A percentile compares a stretch with the other conserved stretches of the same genome.
Evolutionary conservation across 2,797 vertebrate genomes (phyloP).

Genomic region (Ispidina picta): DNA sequence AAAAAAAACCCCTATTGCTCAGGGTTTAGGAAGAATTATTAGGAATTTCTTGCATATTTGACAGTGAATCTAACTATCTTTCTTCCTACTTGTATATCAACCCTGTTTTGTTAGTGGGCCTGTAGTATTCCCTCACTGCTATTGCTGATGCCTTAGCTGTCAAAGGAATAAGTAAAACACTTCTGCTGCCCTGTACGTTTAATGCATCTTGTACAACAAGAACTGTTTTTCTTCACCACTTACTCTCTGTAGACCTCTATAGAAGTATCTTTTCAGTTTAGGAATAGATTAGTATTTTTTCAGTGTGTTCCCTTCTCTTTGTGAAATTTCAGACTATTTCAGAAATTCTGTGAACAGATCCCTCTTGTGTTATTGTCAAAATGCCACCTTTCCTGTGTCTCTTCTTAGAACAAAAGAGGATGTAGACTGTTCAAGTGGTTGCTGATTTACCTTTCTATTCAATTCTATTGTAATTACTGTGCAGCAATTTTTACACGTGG

Average conservation of each 20-base stretch:
- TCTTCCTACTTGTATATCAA: background rate
- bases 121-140: background rate
- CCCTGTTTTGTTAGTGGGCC: background rate
- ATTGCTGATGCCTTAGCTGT: background rate
- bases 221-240: background rate
- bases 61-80: background rate
- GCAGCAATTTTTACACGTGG: background rate
- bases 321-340: background rate
- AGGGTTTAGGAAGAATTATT: background rate
- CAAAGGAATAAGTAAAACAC: background rate
- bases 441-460: background rate
- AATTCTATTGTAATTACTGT: background rate
- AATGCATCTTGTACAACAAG: background rate
- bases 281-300: background rate
- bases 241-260: background rate
- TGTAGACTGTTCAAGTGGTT: background rate
- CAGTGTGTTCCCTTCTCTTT: background rate
- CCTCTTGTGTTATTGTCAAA: background rate
- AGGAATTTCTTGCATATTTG: background rate
- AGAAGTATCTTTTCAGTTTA: background rate
- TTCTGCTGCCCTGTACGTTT: background rate
- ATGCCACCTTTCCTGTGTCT: background rate
- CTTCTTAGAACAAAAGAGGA: background rate
- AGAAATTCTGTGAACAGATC: background rate
- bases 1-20: background rate